These are phyloP conservation scores for Hypanus sabinus DNA, from an alignment of 2,113 vertebrate species.

Conservation along the genomic window DNA sequence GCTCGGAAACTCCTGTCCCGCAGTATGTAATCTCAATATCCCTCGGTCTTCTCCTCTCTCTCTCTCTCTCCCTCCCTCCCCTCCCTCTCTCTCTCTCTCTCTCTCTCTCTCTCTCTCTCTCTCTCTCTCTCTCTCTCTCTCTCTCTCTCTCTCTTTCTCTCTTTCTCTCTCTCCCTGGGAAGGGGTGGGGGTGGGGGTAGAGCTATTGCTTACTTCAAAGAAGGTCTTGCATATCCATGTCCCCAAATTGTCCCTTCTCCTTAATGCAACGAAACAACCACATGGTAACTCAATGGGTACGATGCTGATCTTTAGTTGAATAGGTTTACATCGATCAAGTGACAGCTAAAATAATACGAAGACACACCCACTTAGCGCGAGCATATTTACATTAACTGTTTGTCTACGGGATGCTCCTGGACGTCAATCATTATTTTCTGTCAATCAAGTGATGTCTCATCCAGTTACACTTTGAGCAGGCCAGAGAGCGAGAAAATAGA, in stretches of 20 bases:
- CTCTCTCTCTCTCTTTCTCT: not conserved
- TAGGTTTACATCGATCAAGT: conserved; percentile 62
- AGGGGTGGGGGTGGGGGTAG: not conserved
- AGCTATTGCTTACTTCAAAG: conserved; percentile 36
- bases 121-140: not conserved
- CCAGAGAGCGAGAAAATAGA: conserved; percentile 28
- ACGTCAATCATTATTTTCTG: conserved; percentile 48
- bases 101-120: not conserved
- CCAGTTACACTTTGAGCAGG: conserved; percentile 5
- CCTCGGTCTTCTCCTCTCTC: not conserved
- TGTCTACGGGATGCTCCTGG: conserved; percentile 48
- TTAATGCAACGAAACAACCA: conserved; percentile 56
- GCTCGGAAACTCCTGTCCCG: not conserved
- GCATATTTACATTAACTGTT: conserved; percentile 56
- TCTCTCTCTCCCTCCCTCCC: not conserved
- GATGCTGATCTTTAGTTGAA: conserved; percentile 54
- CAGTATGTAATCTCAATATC: not conserved
- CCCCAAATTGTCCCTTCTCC: conserved; percentile 47
- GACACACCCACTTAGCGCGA: conserved; percentile 73
- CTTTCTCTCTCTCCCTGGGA: not conserved
- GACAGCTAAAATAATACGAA: conserved; percentile 74
- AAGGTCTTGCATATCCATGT: conserved; percentile 57
- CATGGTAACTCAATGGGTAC: conserved; percentile 57
- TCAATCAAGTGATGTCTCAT: conserved; percentile 41
- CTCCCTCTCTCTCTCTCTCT: not conserved